Percentiles rank a stretch among this genome's conserved stretches.
Conservation (phyloP, 2,888 invertebrate species). For the Dynastes tityus region DNA sequence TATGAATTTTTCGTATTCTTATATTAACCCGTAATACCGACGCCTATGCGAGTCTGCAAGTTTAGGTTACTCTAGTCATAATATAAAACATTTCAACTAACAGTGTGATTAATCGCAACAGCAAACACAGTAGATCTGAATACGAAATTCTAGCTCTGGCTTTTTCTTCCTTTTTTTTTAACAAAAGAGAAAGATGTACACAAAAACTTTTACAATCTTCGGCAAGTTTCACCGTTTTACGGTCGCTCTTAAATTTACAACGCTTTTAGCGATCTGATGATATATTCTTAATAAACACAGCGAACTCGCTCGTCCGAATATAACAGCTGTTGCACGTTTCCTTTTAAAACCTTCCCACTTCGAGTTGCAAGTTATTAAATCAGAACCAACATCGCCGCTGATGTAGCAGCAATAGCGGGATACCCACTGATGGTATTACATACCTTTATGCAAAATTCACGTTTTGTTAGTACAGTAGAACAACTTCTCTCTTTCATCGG, state of each 20-base stretch:
- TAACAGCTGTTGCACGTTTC: slow-evolving; percentile 5
- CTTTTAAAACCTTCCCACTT: slow-evolving; percentile 1
- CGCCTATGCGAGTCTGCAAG: too few species aligned
- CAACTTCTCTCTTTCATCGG: neutral
- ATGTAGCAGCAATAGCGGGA: neutral
- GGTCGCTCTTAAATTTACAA: neutral
- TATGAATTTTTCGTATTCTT: too few species aligned
- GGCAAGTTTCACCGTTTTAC: slow-evolving; percentile 3
- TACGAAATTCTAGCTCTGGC: neutral
- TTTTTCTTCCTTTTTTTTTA: neutral
- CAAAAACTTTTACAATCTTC: neutral
- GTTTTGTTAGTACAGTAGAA: neutral
- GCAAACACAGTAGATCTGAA: neutral
- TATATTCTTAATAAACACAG: slow-evolving; percentile 11
- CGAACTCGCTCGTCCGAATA: neutral
- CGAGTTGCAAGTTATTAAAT: slow-evolving; percentile 6
- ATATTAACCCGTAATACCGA: too few species aligned
- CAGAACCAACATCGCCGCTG: neutral
- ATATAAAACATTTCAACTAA: too few species aligned
- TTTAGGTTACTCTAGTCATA: too few species aligned
- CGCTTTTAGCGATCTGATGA: neutral
- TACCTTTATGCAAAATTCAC: neutral
- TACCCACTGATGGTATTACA: neutral
- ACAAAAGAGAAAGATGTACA: neutral
- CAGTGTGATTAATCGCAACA: too few species aligned